Evolutionary conservation across 1,140 invertebrate genomes (phyloP), one percentile per base, ranked within the genome.

Genomic region (Nilaparvata lugens): DNA sequence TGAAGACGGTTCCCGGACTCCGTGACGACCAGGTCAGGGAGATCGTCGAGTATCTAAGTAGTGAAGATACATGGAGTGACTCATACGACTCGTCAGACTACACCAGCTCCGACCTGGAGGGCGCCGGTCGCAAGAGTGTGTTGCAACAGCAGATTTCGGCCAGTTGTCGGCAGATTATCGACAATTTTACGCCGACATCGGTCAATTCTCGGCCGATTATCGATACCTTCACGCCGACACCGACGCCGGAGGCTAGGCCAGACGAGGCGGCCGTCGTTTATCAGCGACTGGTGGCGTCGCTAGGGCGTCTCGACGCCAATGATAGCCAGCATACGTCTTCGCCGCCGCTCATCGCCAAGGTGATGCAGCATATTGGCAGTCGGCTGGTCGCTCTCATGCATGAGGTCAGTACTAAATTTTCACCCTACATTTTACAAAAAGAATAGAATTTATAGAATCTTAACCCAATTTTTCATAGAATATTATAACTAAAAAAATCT

Each of bases 1-100:
- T 94, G 92, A 93, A 93, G 76, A 93, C 89, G 0, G 90, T 93
- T 3, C 91, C 90, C 0, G 91, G 90, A 1, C 91, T 94, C 58
- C 78, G 89, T 48, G 91, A 94, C 64, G 89, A 92, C 62, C 90
- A 94, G 73, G 89, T 94, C 14, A 83, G 88, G 24, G 91, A 93
- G 72, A 91, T 95, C 11, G 91, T 94, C 0, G 91, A 93, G 72
- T 93, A 93, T 73, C 76, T 94, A 48, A 91, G 89, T 61, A 91
- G 88, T 54, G 91, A 93, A 68, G 91, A 95, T 65, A 91, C 91
- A 2, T 94, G 90, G 89, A 93, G 89, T 59, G 90, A 94, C 70
- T 92, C 89, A 0, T 93, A 92, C 66, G 90, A 93, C 69, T 92
- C 89, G 14, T 92, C 89, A 0, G 91, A 93, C 67, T 93, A 93